Percentiles rank a stretch among this genome's conserved stretches.
Conservation (phyloP, 2,797 vertebrate genomes). For the Sebastolobus alascanus region DNA sequence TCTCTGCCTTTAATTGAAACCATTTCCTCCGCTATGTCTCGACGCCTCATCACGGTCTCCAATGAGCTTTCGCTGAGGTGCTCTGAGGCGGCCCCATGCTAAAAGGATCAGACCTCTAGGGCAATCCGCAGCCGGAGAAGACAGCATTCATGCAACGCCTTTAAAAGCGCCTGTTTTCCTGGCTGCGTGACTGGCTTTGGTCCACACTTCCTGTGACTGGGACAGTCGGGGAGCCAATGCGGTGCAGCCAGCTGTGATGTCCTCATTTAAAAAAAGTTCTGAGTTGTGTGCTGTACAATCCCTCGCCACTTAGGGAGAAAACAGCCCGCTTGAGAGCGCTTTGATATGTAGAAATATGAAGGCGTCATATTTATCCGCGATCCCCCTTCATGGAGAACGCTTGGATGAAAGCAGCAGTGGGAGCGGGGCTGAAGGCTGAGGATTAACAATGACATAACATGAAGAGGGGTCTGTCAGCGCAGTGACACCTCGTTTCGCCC, state of each 20-base stretch:
- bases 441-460: conserved; percentile 90
- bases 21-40: conserved; percentile 70
- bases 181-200: conserved; percentile 73
- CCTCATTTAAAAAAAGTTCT: conserved; percentile 80
- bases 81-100: conserved; percentile 57
- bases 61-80: conserved; percentile 59
- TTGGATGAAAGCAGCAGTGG: conserved; percentile 75
- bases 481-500: conserved; percentile 91
- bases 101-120: conserved; percentile 69
- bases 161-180: conserved; percentile 63
- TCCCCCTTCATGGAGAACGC: conserved; percentile 64
- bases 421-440: conserved; percentile 81
- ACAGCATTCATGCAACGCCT: conserved; percentile 56
- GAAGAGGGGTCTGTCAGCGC: conserved; percentile 90
- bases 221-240: conserved; percentile 60
- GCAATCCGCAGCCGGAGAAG: conserved; percentile 54
- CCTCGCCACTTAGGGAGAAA: conserved; percentile 81
- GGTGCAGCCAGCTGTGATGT: conserved; percentile 69
- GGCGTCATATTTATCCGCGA: conserved; percentile 78
- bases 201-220: conserved; percentile 76
- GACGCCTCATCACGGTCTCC: conserved; percentile 60
- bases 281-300: conserved; percentile 74
- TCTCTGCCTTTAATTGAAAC: conserved; percentile 83
- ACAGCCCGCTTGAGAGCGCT: conserved; percentile 77
- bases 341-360: conserved; percentile 84